phyloP scores from a whole-genome alignment of 2,888 invertebrate genomes.

The Scaeva pyrastri region DNA sequence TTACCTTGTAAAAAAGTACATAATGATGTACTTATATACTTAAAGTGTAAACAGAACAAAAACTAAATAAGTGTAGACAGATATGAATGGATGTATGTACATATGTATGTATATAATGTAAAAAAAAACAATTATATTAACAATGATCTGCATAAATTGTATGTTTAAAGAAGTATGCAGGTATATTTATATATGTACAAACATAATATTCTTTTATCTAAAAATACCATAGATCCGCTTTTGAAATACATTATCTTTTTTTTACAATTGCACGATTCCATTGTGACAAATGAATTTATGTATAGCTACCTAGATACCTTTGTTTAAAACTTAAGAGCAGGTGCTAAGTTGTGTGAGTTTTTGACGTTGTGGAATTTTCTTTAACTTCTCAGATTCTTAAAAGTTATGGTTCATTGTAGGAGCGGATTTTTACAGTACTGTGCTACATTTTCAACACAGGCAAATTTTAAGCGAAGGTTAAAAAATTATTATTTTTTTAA shows the following conservation, averaged over 20 bases:
- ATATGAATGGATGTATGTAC: neutral
- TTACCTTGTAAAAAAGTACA: neutral
- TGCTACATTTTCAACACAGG: no score
- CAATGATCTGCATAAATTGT: neutral
- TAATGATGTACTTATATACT: neutral
- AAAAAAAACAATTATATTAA: neutral
- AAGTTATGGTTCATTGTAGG: no score
- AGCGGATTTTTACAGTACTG: no score
- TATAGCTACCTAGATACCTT: neutral
- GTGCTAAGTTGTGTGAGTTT: neutral
- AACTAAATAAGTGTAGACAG: neutral
- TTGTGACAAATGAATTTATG: conserved; percentile 17
- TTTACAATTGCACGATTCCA: neutral
- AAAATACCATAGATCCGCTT: conserved; percentile 4
- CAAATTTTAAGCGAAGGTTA: no score
- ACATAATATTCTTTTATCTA: neutral
- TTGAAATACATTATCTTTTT: conserved; percentile 1
- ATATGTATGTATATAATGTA: no score
- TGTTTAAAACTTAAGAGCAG: neutral
- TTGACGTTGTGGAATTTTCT: no score
- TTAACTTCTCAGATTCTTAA: no score
- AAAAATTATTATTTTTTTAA: no score
- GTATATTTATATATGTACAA: neutral
- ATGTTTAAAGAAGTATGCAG: neutral
- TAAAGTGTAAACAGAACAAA: neutral